phyloP scores from a whole-genome alignment of 2,888 invertebrate genomes.

The Sesia bembeciformis region DNA sequence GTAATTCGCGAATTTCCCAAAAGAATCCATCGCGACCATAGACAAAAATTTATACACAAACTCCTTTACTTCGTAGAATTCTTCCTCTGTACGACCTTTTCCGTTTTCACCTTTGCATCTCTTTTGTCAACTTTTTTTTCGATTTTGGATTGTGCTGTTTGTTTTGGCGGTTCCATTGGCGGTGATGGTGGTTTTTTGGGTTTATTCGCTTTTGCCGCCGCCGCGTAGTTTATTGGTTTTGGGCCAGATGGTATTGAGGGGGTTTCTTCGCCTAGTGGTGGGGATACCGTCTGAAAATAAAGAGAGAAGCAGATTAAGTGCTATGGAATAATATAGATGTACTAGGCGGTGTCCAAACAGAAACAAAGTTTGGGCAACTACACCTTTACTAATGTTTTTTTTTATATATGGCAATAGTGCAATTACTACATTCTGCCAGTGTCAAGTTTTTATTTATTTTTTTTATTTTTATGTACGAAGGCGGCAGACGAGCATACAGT shows the following conservation, averaged over 20 bases:
- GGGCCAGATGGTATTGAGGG: constrained; percentile 16
- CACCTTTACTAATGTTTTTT: background rate
- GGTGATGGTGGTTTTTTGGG: constrained; percentile 39
- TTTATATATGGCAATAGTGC: background rate
- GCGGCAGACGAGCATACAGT: too few relatives aligned
- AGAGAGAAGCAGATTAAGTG: too few relatives aligned
- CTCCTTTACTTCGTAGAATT: constrained; percentile 46
- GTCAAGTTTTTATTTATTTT: too few relatives aligned
- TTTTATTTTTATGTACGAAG: too few relatives aligned
- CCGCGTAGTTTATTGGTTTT: constrained; percentile 66
- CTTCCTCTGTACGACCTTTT: constrained; percentile 31
- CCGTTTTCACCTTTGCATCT: constrained; percentile 10
- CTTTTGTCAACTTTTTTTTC: constrained; percentile 23
- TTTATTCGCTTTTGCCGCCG: constrained; percentile 60
- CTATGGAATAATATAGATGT: too few relatives aligned
- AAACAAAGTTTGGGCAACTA: background rate
- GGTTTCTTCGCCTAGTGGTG: constrained; percentile 21
- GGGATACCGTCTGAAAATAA: constrained; percentile 10
- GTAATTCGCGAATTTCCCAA: too few relatives aligned
- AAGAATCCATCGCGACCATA: too few relatives aligned
- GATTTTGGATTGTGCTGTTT: constrained; percentile 4
- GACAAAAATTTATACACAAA: background rate
- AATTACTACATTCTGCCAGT: too few relatives aligned
- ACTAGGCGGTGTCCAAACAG: too few relatives aligned
- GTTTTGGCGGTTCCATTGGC: constrained; percentile 15